Percentiles rank a stretch among this genome's conserved stretches.
Evolutionary conservation across 2,888 invertebrate species (phyloP).

Genomic region (Epistrophella euchroma): DNA sequence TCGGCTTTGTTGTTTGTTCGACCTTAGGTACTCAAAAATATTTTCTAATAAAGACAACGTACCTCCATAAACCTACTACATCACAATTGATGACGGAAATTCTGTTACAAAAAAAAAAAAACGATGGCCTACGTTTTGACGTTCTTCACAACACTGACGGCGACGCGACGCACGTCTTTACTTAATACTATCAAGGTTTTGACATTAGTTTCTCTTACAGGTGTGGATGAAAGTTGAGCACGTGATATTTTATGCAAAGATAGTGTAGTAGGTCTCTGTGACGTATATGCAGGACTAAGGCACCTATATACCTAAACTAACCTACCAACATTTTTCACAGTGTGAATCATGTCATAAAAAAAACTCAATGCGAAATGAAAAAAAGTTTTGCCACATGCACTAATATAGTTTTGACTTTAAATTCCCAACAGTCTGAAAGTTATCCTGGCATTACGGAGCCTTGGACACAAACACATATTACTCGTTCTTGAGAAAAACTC

Average conservation of each 20-base stretch:
- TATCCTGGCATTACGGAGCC: constrained; percentile 45
- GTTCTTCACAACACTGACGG: background rate
- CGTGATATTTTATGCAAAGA: constrained; percentile 2
- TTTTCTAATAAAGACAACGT: background rate
- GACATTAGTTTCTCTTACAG: constrained; percentile 45
- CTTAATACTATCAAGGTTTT: background rate
- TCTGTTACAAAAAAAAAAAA: too few species aligned
- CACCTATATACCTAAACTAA: background rate
- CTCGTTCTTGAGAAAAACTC: background rate
- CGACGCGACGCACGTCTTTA: too few species aligned
- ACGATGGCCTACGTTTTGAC: too few species aligned
- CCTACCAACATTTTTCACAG: constrained; percentile 7
- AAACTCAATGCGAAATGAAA: constrained; percentile 11
- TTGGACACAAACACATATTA: constrained; percentile 10
- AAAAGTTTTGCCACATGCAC: background rate
- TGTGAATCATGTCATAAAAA: constrained; percentile 43
- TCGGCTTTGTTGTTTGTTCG: background rate
- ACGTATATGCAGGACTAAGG: background rate
- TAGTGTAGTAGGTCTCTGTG: constrained; percentile 4
- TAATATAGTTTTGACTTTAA: constrained; percentile 51
- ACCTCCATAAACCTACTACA: too few species aligned
- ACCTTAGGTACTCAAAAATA: background rate
- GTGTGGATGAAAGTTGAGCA: constrained; percentile 31
- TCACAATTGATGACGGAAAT: too few species aligned
- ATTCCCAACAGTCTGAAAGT: constrained; percentile 64